These are phyloP conservation scores for Heterochromis multidens DNA, from an alignment of 2,113 vertebrate genomes.

Conservation along the genomic window DNA sequence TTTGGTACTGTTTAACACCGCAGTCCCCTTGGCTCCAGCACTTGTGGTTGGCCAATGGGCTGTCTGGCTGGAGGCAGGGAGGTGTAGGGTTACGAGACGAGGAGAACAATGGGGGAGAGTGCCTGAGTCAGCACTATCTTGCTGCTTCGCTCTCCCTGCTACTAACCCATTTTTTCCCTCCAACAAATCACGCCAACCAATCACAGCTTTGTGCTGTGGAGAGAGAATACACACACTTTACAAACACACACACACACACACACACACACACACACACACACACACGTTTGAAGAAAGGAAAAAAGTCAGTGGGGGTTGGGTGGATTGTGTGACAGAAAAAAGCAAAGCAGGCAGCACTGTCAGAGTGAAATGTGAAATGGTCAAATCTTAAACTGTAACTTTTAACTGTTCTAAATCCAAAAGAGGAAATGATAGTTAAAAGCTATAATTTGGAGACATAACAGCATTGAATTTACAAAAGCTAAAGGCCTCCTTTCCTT, in stretches of 20 bases:
- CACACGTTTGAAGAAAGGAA: constrained; percentile 7
- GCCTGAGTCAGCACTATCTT: constrained; percentile 73
- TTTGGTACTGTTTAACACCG: constrained; percentile 64
- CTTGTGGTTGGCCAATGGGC: constrained; percentile 55
- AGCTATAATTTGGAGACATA: background rate
- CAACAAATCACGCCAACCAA: constrained; percentile 59
- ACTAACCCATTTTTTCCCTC: constrained; percentile 58
- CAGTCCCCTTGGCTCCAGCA: constrained; percentile 68
- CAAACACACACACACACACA: constrained; percentile 11
- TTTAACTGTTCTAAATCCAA: background rate
- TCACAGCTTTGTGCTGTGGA: constrained; percentile 45
- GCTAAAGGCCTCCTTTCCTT: background rate
- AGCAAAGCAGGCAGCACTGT: constrained; percentile 18
- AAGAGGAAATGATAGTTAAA: background rate
- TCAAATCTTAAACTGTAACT: background rate
- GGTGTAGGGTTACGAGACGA: constrained; percentile 63
- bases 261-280: constrained; percentile 4
- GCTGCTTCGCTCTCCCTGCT: constrained; percentile 29
- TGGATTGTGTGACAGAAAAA: constrained; percentile 5
- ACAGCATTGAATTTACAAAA: background rate
- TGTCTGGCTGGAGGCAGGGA: constrained; percentile 53
- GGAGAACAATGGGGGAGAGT: constrained; percentile 67
- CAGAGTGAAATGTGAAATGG: constrained; percentile 48
- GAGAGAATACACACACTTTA: constrained; percentile 38
- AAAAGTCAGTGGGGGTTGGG: constrained; percentile 66